Evolutionary conservation across 1,140 invertebrate genomes (phyloP), one percentile per base, ranked within the genome.

Genomic region (Glomeris maerens): DNA sequence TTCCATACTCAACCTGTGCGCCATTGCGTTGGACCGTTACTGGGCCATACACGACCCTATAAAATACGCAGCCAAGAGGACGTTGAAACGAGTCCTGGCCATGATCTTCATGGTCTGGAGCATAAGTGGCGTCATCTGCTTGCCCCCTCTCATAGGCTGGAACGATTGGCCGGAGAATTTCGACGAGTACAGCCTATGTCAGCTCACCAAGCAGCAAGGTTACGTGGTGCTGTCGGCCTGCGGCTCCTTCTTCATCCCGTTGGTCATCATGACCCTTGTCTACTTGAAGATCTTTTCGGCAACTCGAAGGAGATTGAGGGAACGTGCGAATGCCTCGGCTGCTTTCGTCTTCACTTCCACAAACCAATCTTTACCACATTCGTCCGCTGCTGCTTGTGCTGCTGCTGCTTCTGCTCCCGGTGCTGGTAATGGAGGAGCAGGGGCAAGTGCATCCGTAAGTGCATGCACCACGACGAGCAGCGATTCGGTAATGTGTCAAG

Each of bases 81-180:
- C 75, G 17, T 46, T 66, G 36, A 66, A 67, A 54, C 62, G 71
- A 2, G 74, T 73, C 7, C 46, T 74, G 14, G 58, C 69, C 2
- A 75, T 72, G 41, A 72, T 78, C 4, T 57, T 65, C 0, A 54
- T 73, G 23, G 73, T 77, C 1, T 78, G 76, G 75, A 47, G 69
- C 2, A 66, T 71, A 13, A 72, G 70, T 0, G 78, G 83, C 2
- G 68, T 92, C 17, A 97, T 98, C 54, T 94, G 90, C 57, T 93
- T 94, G 27, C 94, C 94, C 2, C 93, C 94, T 0, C 69, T 98
- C 29, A 78, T 93, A 14, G 93, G 93, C 10, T 98, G 94, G 94
- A 95, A 95, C 61, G 89, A 95, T 66, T 94, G 90, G 90, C 87
- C 88, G 0, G 82, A 88, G 45, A 77, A 78, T 36, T 86, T 88